A percentile compares a stretch with the other conserved stretches of the same genome.
phyloP scores from a whole-genome alignment of 2,113 vertebrate species.

The Silurus asotus region DNA sequence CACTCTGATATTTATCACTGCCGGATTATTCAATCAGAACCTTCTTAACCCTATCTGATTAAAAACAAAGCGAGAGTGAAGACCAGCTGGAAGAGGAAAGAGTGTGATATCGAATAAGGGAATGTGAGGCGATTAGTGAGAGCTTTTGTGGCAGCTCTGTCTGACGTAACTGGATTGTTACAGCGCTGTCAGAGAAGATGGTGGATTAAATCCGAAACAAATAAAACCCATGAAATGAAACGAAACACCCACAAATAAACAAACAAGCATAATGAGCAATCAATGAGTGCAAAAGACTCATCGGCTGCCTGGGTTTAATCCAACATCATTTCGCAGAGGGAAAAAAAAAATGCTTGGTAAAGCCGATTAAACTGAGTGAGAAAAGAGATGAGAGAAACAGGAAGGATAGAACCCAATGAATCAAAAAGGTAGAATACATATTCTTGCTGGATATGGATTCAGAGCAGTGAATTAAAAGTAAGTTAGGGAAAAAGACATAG shows the following conservation, averaged over 20 bases:
- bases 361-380: slow-evolving; percentile 41
- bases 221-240: too few relatives aligned
- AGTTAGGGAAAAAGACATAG: neutral
- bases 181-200: slow-evolving; percentile 39
- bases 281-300: slow-evolving; percentile 22
- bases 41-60: slow-evolving; percentile 44
- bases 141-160: slow-evolving; percentile 13
- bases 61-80: slow-evolving; percentile 23
- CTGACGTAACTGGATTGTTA: slow-evolving; percentile 38
- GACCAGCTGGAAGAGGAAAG: neutral
- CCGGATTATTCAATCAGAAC: slow-evolving; percentile 47
- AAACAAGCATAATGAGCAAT: slow-evolving; percentile 49
- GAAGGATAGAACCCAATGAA: neutral
- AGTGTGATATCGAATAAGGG: neutral
- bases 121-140: neutral
- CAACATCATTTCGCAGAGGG: slow-evolving; percentile 22
- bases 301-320: slow-evolving; percentile 31
- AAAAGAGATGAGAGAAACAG: slow-evolving; percentile 14
- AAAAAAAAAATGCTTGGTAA: slow-evolving; percentile 38
- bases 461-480: neutral
- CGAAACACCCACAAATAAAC: slow-evolving; percentile 19
- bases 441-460: neutral
- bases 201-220: slow-evolving; percentile 41
- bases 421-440: neutral
- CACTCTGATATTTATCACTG: slow-evolving; percentile 46